Evolutionary conservation across 2,113 vertebrate genomes (phyloP), one percentile per base, ranked within the genome.

Genomic region (Potamarius usumacintae): DNA sequence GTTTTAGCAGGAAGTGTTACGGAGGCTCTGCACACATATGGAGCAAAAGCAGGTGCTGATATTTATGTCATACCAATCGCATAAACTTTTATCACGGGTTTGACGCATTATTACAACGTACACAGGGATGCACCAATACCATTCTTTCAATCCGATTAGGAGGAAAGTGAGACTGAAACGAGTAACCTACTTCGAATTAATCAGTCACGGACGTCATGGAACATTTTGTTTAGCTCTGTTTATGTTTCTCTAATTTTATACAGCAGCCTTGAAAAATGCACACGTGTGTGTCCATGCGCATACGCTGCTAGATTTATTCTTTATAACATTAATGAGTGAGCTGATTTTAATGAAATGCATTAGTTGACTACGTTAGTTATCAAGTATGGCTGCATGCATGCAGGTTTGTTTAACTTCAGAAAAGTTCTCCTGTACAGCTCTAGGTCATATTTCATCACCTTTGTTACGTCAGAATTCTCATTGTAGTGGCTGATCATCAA

Each of bases 1-100:
- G 87, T 86, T 83, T 85, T 71, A 74, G 67, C 25, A 69, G 76
- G 72, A 87, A 76, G 65, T 80, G 63, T 55, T 86, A 76, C 85
- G 42, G 77, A 42, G 87, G 72, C 77, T 87, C 53, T 85, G 53
- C 48, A 78, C 77, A 82, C 69, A 87, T 85, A 87, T 77, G 53
- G 65, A 65, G 50, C 69, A 71, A 72, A 25, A 58, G 71, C 84
- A 60, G 52, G 27, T 85, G 84, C 71, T 84, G 15, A 84, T 53
- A 53, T 27, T 42, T 22, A 42, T 82, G 27, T 25, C 57, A 82
- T 4, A 25, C 4, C 72, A 48, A 10, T 76, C 7, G 72, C 17
- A 72, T 50, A 52, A 20, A 52, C 42, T 50, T 76, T 52, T 12
- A 76, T 22, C 42, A 25, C 72, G 4, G 10, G 4, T 50, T 52